Percentiles rank a stretch among this genome's conserved stretches.
phyloP scores from a whole-genome alignment of 1,140 invertebrate genomes.

The Papilio helenus region DNA sequence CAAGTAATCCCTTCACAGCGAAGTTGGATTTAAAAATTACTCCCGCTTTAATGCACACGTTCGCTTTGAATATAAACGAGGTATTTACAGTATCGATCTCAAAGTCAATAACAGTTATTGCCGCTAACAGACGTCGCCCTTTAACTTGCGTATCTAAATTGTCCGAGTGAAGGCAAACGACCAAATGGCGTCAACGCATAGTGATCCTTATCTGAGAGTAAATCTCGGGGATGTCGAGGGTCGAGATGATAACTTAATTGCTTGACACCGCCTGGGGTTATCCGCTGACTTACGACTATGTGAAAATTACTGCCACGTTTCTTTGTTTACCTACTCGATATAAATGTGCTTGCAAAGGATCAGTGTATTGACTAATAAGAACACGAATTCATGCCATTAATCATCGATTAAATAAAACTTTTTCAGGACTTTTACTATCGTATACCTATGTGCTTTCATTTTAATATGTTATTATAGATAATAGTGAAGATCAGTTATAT shows the following conservation, averaged over 20 bases:
- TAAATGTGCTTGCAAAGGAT: background rate
- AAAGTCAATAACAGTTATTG: conserved; percentile 70
- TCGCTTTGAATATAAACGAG: conserved; percentile 72
- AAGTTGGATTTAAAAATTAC: conserved; percentile 61
- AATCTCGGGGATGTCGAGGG: conserved; percentile 67
- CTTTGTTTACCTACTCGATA: background rate
- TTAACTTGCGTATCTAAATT: conserved; percentile 65
- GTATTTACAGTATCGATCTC: conserved; percentile 61
- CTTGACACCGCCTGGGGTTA: conserved; percentile 55
- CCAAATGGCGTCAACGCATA: conserved; percentile 79
- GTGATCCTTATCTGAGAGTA: conserved; percentile 71
- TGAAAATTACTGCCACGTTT: conserved; percentile 26
- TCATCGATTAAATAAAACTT: background rate
- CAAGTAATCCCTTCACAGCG: conserved; percentile 53
- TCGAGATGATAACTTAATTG: conserved; percentile 73
- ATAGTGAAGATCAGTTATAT: too few relatives aligned
- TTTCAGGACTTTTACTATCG: background rate
- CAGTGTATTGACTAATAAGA: background rate
- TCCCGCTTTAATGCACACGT: conserved; percentile 51
- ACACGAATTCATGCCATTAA: background rate
- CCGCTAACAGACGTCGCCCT: conserved; percentile 64
- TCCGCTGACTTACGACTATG: conserved; percentile 49
- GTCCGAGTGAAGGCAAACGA: conserved; percentile 68
- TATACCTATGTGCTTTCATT: too few relatives aligned
- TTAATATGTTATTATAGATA: too few relatives aligned